These are phyloP conservation scores for Schizothorax lantsangensis DNA, from an alignment of 2,797 vertebrate species.

Conservation along the genomic window DNA sequence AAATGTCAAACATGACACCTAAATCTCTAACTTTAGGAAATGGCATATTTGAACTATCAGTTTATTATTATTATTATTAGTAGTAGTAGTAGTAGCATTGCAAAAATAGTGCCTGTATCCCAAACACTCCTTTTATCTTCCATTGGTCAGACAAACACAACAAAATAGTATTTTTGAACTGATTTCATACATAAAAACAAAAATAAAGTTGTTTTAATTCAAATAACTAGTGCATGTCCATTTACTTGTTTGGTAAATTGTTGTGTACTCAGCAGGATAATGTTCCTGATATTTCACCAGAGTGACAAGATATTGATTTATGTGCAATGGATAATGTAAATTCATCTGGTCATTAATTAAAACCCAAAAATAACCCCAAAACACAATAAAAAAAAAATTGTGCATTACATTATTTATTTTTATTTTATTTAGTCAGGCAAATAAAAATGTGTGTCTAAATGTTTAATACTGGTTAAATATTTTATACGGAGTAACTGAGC, in stretches of 20 bases:
- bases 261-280: background rate
- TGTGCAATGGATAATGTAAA: background rate
- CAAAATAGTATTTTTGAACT: background rate
- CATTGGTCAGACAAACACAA: background rate
- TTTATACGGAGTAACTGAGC: background rate
- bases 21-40: background rate
- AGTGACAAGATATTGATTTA: background rate
- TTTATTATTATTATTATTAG: background rate
- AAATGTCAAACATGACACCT: background rate
- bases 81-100: background rate
- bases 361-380: background rate
- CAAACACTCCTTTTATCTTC: background rate
- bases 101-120: background rate
- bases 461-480: conserved; percentile 10
- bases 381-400: background rate
- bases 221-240: background rate
- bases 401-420: background rate
- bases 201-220: too few relatives aligned
- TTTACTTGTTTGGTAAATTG: background rate
- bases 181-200: background rate
- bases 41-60: background rate
- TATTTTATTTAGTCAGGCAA: background rate
- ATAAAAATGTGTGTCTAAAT: background rate
- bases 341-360: background rate
- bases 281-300: background rate